Base-by-base conservation (phyloP, 2,888 invertebrate species). In the Ceriagrion tenellum region DNA sequence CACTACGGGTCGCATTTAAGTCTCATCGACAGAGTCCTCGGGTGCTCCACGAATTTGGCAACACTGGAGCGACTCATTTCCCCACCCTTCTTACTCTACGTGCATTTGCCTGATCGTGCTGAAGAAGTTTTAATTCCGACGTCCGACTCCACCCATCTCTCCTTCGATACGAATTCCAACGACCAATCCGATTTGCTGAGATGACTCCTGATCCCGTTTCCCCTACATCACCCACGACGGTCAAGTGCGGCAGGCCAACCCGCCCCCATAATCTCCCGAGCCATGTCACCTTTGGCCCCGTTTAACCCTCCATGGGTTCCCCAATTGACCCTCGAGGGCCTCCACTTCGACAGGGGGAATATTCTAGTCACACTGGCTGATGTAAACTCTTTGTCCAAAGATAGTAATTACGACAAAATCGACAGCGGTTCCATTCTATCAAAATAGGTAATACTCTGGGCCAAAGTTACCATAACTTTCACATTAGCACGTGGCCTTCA, bases 111-210 rank as follows among this genome's bases (percentile, higher is more conserved):
- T 47, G 47, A 2, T 47, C 8, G 47, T 4, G 8, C 59, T 40
- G 18, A 55, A 69, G 93, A 47, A 47, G 93, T 69, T 47, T 40
- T 74, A 47, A 93, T 55, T 93, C 59, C 23, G 35, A 63, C 63
- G 55, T 63, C 63, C 88, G 30, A 91, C 2, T 91, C 59, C 20
- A 23, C 63, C 18, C 13, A 63, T 69, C 69, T 69, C 69, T 74
- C 47, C 69, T 59, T 59, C 93, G 93, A 93, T 93, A 93, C 26
- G 40, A 74, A 47, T 74, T 26, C 93, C 47, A 35, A 81, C 69
- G 93, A 26, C 69, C 69, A 93, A 93, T 74, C 69, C 63, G 93
- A 93, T 93, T 69, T n/a, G 69, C 26, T n/a, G 93, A 69, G 47
- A 69, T 74, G 93, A 47, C 93, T 74, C 47, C 55, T n/a, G 35